Base-by-base conservation (phyloP, 2,797 vertebrate genomes). In the Sebastes dallii region DNA sequence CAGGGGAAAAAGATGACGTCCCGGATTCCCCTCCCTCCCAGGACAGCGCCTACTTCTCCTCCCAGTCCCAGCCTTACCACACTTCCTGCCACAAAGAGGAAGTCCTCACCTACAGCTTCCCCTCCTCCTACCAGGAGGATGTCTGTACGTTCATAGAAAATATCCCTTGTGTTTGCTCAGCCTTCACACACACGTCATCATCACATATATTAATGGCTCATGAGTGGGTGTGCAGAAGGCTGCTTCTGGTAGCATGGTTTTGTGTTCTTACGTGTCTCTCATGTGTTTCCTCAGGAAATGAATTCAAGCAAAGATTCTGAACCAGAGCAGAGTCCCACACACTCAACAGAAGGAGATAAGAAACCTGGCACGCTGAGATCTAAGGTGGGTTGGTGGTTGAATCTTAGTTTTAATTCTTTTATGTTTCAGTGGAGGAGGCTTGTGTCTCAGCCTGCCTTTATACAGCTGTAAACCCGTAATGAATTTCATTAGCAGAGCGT, bases 21-120 rank as follows among this genome's bases (percentile, higher is more conserved):
- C 67, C 6, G 18, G 91, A 93, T 58, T 94, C 91, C 3, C 92
- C 94, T 32, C 85, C 88, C 0, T 94, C 95, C 85, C 93, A 96
- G 80, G 89, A 95, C 77, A 94, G 94, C 8, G 88, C 84, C 3
- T 90, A 94, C 86, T 90, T 92, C 46, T 96, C 46, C 46, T 96
- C 95, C 5, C 95, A 95, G 73, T 95, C 95, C 1, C 94, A 95
- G 75, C 80, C 88, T 42, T 72, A 12, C 54, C 66, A 75, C 62
- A 39, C 42, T 22, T 75, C 90, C 70, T 66, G 36, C 65, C 29
- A 75, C 30, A 32, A 55, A 20, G 82, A 89, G 12, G 84, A 90
- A 54, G 27, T 27, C 24, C 20, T 76, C 69, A 22, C 58, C 78
- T 2, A 16, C 66, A 59, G n/a, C 22, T n/a, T 25, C 11, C 8